These are phyloP conservation scores for Cryptus viduatorius DNA, from an alignment of 2,888 invertebrate species.

Conservation along the genomic window DNA sequence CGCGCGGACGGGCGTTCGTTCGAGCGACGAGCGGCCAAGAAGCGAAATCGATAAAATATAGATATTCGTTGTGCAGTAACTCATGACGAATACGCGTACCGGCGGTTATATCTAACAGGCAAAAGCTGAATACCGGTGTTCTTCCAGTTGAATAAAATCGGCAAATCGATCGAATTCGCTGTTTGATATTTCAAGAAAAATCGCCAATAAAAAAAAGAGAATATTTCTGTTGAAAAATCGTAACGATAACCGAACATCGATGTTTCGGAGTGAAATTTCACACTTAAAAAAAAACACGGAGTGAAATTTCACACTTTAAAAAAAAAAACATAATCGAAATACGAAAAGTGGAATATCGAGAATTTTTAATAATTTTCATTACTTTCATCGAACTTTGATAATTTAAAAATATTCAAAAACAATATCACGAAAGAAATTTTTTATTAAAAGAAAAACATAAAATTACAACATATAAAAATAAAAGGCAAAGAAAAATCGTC, in stretches of 20 bases:
- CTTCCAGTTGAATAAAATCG: background rate
- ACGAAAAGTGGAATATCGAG: no score
- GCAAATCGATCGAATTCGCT: background rate
- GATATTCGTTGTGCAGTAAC: conserved; percentile 41
- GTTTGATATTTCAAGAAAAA: background rate
- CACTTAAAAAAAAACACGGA: background rate
- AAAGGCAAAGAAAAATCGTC: no score
- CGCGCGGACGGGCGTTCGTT: conserved; percentile 43
- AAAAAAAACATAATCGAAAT: background rate
- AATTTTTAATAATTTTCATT: no score
- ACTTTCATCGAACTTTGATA: no score
- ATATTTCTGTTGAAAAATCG: background rate
- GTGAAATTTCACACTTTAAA: background rate
- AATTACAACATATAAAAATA: no score
- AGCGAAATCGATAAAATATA: conserved; percentile 66
- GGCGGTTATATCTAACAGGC: background rate
- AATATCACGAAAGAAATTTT: no score
- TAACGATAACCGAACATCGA: background rate
- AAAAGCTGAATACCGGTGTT: background rate
- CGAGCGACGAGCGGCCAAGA: conserved; percentile 58
- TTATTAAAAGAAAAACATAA: no score
- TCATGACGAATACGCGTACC: background rate
- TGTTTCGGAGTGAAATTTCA: background rate
- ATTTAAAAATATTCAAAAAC: no score
- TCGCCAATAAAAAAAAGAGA: background rate